Conservation (phyloP, 2,888 invertebrate species). For the Agrotis puta region DNA sequence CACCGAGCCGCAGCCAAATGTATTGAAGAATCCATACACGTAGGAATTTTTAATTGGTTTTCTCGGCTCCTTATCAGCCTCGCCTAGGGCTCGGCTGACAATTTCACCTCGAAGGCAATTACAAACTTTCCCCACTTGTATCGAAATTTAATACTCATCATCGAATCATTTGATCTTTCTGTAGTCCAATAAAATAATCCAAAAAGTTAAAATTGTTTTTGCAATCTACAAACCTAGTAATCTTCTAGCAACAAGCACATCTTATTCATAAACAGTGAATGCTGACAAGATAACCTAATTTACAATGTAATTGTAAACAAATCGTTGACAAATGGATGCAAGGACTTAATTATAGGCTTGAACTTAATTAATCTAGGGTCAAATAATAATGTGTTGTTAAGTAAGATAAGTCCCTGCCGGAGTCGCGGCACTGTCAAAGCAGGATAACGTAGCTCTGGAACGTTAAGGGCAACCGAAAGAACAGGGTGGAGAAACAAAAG, state of each 20-base stretch:
- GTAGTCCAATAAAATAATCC: neutral
- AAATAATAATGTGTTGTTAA: conserved; percentile 4
- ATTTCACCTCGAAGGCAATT: too few species aligned
- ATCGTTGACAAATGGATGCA: conserved; percentile 42
- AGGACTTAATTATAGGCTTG: conserved; percentile 48
- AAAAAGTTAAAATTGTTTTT: neutral
- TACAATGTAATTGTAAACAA: conserved; percentile 66
- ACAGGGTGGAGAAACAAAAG: neutral
- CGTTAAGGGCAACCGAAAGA: too few species aligned
- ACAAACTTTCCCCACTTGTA: too few species aligned
- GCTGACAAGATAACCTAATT: conserved; percentile 67
- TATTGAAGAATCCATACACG: too few species aligned
- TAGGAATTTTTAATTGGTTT: too few species aligned
- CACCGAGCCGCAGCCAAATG: too few species aligned
- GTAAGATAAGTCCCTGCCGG: neutral
- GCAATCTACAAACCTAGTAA: neutral
- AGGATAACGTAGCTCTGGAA: too few species aligned
- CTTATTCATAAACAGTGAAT: neutral
- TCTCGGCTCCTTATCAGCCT: too few species aligned
- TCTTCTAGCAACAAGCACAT: conserved; percentile 2
- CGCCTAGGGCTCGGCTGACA: too few species aligned
- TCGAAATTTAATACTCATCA: too few species aligned
- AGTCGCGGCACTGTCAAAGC: too few species aligned
- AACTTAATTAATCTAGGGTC: conserved; percentile 47
- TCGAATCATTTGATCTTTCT: neutral